Conservation (phyloP, 2,797 vertebrate species). For the Mormyrus hasselquistii region DNA sequence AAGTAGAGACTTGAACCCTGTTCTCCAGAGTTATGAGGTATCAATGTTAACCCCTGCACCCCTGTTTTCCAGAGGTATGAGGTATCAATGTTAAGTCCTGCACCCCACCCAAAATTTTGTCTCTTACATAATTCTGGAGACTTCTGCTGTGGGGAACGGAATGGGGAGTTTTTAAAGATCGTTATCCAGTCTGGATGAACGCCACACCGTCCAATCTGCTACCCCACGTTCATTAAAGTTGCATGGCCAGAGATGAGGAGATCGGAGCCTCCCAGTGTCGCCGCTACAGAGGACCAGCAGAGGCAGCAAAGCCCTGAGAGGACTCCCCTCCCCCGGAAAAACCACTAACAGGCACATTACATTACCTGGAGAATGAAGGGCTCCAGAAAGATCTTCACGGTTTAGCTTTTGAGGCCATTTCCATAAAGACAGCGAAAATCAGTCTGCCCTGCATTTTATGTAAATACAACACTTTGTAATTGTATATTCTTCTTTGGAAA, state of each 20-base stretch:
- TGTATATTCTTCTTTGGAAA: neutral
- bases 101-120: neutral
- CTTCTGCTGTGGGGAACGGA: neutral
- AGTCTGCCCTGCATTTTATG: neutral
- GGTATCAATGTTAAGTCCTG: neutral
- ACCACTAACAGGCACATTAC: neutral
- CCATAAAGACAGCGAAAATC: neutral
- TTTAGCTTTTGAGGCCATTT: neutral
- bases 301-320: neutral
- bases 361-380: neutral
- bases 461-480: neutral
- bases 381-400: neutral
- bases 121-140: neutral
- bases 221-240: neutral
- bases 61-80: neutral
- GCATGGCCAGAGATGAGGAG: neutral
- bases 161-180: neutral
- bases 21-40: neutral
- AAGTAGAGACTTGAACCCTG: neutral
- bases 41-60: neutral
- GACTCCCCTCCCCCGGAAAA: neutral
- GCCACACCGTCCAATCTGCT: neutral
- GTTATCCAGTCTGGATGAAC: neutral
- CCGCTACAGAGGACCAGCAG: neutral
- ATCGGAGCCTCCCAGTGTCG: neutral